phyloP scores from a whole-genome alignment of 1,140 invertebrate species.

The Calosoma granatense region DNA sequence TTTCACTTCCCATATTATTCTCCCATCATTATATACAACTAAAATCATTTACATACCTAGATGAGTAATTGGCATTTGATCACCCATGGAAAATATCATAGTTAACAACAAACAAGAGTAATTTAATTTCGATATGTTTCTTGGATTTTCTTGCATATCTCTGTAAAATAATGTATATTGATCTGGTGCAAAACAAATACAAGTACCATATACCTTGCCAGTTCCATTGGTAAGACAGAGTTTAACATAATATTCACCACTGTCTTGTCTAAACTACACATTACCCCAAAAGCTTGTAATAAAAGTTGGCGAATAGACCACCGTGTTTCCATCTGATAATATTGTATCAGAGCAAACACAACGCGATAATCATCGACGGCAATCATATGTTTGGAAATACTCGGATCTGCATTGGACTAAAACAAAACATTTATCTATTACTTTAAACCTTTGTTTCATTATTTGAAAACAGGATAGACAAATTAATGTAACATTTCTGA shows the following conservation, averaged over 20 bases:
- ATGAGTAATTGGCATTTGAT: constrained; percentile 74
- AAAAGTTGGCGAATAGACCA: constrained; percentile 71
- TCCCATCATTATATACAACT: too few relatives aligned
- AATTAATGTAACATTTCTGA: not conserved
- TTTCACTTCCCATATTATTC: too few relatives aligned
- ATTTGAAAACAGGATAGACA: not conserved
- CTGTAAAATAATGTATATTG: constrained; percentile 29
- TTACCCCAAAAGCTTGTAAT: constrained; percentile 73
- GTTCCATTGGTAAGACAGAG: constrained; percentile 77
- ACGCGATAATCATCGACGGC: constrained; percentile 64
- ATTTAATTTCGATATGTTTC: constrained; percentile 56
- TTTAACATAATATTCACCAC: constrained; percentile 71
- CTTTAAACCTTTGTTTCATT: too few relatives aligned
- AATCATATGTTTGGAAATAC: constrained; percentile 66
- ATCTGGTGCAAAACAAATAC: not conserved
- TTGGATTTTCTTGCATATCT: constrained; percentile 61
- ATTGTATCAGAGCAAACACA: constrained; percentile 68
- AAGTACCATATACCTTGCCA: constrained; percentile 50
- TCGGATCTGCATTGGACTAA: constrained; percentile 74
- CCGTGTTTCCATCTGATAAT: constrained; percentile 87
- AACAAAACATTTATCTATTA: constrained; percentile 28
- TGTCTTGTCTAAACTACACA: constrained; percentile 71
- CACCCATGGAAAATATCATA: constrained; percentile 79
- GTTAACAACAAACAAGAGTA: constrained; percentile 70
- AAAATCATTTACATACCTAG: constrained; percentile 60